phyloP scores from a whole-genome alignment of 2,113 vertebrate genomes.

The Myrmecophaga tridactyla region DNA sequence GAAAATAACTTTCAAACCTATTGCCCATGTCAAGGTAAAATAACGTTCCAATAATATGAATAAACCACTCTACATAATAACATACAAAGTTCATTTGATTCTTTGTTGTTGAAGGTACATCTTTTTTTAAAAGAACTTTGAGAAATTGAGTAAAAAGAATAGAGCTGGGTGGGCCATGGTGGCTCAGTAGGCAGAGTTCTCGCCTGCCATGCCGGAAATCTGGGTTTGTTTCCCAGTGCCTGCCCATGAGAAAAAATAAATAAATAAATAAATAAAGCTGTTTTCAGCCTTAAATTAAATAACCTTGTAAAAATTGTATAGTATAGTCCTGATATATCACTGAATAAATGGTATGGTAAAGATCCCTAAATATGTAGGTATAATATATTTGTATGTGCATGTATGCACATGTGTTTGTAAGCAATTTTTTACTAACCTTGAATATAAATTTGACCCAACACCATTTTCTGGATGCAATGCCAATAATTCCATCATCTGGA shows the following conservation, averaged over 20 bases:
- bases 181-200: too few relatives aligned
- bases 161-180: too few relatives aligned
- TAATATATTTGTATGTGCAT: neutral
- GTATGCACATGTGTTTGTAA: neutral
- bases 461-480: conserved; percentile 58
- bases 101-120: neutral
- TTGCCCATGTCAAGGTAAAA: neutral
- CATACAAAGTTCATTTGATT: neutral
- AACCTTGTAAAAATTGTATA: neutral
- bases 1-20: neutral
- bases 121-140: neutral
- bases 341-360: neutral
- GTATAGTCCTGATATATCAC: neutral
- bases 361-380: neutral
- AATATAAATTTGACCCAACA: conserved; percentile 56
- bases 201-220: too few relatives aligned
- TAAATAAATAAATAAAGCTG: too few relatives aligned
- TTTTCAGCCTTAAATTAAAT: conserved; percentile 13
- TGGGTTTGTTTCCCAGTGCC: too few relatives aligned
- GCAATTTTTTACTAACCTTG: conserved; percentile 63
- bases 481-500: conserved; percentile 54
- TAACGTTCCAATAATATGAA: neutral
- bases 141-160: neutral
- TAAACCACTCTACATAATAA: neutral
- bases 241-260: too few relatives aligned